Conservation (phyloP, 2,888 invertebrate species). For the Nudaria mundana region DNA sequence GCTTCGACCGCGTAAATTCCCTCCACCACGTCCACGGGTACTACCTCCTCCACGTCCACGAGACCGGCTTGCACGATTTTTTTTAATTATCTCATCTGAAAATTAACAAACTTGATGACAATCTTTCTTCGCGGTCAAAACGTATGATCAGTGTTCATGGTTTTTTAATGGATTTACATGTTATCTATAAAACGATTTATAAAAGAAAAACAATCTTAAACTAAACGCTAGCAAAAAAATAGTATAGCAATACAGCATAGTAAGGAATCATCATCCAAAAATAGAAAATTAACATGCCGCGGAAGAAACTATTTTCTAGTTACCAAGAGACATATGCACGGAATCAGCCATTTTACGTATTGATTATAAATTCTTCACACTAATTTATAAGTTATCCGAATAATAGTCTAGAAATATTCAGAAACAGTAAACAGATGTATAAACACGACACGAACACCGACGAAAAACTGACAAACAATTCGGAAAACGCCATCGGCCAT, state of each 20-base stretch:
- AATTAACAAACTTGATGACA: neutral
- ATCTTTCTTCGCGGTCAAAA: neutral
- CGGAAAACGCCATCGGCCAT: too few species aligned
- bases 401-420: neutral
- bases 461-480: too few species aligned
- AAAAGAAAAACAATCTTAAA: too few species aligned
- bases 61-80: conserved; percentile 56
- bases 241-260: neutral
- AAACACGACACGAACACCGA: too few species aligned
- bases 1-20: conserved; percentile 16
- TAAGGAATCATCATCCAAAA: conserved; percentile 20
- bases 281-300: conserved; percentile 20
- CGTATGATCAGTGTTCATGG: neutral
- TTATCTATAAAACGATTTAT: too few species aligned
- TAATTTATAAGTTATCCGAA: neutral
- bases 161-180: too few species aligned
- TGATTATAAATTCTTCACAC: neutral
- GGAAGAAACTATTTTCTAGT: conserved; percentile 23
- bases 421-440: too few species aligned
- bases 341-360: conserved; percentile 56
- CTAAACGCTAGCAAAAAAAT: too few species aligned
- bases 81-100: conserved; percentile 68
- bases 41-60: conserved; percentile 54
- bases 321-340: conserved; percentile 72
- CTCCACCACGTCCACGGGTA: conserved; percentile 33